Conservation (phyloP, 2,113 vertebrate genomes). For the Seriola rivoliana region DNA sequence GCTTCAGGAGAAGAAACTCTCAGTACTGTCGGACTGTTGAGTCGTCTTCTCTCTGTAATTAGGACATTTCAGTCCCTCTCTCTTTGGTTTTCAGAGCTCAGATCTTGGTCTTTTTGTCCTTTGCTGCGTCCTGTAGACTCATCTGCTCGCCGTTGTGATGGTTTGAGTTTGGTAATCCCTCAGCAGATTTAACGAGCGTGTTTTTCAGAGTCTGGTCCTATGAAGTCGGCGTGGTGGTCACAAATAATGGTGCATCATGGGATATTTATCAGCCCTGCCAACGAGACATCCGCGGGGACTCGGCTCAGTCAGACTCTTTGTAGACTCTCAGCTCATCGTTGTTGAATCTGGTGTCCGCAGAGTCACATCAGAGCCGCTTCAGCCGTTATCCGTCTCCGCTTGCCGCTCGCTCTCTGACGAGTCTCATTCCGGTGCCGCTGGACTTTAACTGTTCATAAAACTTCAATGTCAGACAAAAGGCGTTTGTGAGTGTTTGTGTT, state of each 20-base stretch:
- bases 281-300: not conserved
- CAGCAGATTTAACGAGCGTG: not conserved
- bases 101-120: slow-evolving; percentile 4
- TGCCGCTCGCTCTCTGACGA: not conserved
- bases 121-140: not conserved
- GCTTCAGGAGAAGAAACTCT: too few species aligned
- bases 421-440: too few species aligned
- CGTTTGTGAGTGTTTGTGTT: not conserved
- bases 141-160: not conserved
- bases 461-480: slow-evolving; percentile 19
- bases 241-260: slow-evolving; percentile 35
- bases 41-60: not conserved
- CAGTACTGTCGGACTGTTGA: too few species aligned
- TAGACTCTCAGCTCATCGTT: not conserved
- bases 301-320: not conserved
- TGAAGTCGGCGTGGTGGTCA: slow-evolving; percentile 11
- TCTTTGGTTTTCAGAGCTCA: not conserved
- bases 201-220: not conserved
- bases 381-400: not conserved
- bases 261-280: slow-evolving; percentile 22
- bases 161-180: not conserved
- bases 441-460: not conserved
- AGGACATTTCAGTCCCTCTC: not conserved
- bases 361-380: slow-evolving; percentile 6
- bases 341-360: not conserved